Evolutionary conservation across 1,140 invertebrate species (phyloP).

Genomic region (Tetraneura akinire): DNA sequence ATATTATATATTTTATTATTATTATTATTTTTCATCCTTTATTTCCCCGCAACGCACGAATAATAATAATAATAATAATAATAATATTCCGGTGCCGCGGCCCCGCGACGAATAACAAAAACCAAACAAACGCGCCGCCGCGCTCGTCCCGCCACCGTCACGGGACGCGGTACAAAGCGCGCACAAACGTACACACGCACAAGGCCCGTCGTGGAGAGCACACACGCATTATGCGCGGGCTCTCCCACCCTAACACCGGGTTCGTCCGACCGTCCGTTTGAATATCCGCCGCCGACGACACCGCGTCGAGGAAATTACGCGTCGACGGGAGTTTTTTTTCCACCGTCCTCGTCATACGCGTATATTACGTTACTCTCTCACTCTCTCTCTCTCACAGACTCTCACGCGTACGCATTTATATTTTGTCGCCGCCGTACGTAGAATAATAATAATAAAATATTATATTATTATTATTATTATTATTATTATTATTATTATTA

Average conservation of each 20-base stretch:
- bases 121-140: conserved; percentile 20
- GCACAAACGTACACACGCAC: neutral
- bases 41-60: neutral
- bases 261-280: neutral
- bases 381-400: neutral
- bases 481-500: neutral
- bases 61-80: too few relatives aligned
- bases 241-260: neutral
- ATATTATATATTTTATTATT: conserved; percentile 15
- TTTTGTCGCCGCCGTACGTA: neutral
- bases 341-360: neutral
- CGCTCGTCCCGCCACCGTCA: neutral
- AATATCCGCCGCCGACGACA: conserved; percentile 24
- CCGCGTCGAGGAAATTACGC: conserved; percentile 28
- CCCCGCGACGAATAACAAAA: conserved; percentile 28
- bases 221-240: neutral
- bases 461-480: neutral
- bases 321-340: conserved; percentile 25
- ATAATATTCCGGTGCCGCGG: conserved; percentile 23
- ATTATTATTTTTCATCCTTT: neutral
- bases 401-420: too few relatives aligned
- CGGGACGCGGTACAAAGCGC: neutral
- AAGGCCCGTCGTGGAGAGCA: neutral
- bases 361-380: neutral
- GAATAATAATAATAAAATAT: too few relatives aligned